Conservation (phyloP, 2,113 vertebrate genomes). For the Chloropsis cyanopogon region DNA sequence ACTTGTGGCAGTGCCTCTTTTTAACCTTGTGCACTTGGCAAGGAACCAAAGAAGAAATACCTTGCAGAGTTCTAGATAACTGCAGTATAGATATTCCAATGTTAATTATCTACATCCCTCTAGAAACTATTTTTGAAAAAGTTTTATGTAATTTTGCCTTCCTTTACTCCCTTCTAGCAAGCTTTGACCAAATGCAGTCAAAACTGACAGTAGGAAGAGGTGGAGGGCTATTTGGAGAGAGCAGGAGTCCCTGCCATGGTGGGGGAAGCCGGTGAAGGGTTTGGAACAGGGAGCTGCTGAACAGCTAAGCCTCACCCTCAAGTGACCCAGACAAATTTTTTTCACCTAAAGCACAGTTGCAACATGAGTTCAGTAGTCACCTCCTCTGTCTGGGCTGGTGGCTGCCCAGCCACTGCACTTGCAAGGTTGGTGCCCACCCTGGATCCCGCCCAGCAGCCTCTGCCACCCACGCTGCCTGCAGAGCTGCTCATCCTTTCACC, state of each 20-base stretch:
- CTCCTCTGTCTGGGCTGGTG: neutral
- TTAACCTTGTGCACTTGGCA: neutral
- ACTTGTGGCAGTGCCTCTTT: neutral
- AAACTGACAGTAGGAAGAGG: neutral
- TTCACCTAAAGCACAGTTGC: conserved; percentile 21
- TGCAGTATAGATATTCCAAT: neutral
- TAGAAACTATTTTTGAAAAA: neutral
- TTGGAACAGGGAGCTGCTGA: neutral
- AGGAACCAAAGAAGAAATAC: neutral
- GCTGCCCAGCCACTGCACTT: neutral
- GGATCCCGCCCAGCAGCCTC: neutral
- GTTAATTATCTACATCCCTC: neutral
- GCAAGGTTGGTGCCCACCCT: neutral
- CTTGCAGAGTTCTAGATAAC: neutral
- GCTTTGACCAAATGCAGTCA: neutral
- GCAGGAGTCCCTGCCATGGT: rapidly evolving
- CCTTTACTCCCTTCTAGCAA: neutral
- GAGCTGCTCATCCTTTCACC: neutral
- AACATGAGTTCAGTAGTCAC: neutral
- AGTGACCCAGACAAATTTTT: conserved; percentile 8
- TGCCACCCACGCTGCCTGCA: neutral
- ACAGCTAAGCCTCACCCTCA: conserved; percentile 16
- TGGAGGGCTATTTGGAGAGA: neutral
- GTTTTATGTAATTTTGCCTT: neutral
- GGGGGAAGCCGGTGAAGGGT: neutral